A percentile compares a stretch with the other conserved stretches of the same genome.
phyloP scores from a whole-genome alignment of 1,140 invertebrate genomes.

The Caenorhabditis tropicalis region DNA sequence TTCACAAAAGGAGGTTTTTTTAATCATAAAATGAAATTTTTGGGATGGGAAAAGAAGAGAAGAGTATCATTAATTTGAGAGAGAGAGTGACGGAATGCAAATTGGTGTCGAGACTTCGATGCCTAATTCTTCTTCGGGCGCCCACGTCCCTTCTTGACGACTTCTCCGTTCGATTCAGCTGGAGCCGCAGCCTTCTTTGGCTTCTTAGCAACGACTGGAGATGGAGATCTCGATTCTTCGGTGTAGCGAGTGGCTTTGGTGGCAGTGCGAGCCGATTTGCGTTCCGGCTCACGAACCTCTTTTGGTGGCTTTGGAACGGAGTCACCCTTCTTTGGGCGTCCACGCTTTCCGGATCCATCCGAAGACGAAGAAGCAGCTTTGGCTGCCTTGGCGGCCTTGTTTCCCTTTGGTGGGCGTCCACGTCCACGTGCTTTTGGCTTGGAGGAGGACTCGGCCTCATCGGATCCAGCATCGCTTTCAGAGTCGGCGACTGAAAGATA shows the following conservation, averaged over 20 bases:
- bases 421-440: not conserved
- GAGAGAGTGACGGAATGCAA: not conserved
- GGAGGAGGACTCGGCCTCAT: not conserved
- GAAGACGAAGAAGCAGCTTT: not conserved
- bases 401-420: not conserved
- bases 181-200: not conserved
- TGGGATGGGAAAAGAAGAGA: not conserved
- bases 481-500: not conserved
- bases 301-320: not conserved
- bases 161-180: not conserved
- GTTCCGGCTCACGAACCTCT: not conserved
- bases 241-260: not conserved
- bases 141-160: slow-evolving; percentile 14
- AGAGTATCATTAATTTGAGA: not conserved
- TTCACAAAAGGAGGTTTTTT: too few relatives aligned
- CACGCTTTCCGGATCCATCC: not conserved
- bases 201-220: not conserved
- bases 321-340: not conserved
- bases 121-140: not conserved
- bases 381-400: not conserved
- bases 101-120: not conserved
- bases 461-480: not conserved
- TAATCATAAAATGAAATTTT: too few relatives aligned
- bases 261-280: not conserved
- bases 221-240: too few relatives aligned